These are phyloP conservation scores for Sarcophaga variegata DNA, from an alignment of 2,888 invertebrate species.

Conservation along the genomic window DNA sequence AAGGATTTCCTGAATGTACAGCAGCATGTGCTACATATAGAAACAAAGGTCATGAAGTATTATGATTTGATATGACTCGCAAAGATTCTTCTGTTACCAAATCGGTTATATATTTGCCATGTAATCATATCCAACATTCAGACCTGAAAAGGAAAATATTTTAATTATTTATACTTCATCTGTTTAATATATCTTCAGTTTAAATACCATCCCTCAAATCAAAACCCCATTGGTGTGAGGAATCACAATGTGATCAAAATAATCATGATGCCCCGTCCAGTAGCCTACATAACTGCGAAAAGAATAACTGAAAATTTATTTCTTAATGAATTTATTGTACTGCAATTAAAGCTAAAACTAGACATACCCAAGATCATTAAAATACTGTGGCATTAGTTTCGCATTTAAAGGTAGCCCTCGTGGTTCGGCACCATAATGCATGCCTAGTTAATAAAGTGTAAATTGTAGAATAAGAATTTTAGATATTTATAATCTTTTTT, in stretches of 20 bases:
- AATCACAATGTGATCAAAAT: slow-evolving; percentile 94
- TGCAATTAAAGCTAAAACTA: background rate
- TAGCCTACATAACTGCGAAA: slow-evolving; percentile 91
- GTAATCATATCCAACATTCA: slow-evolving; percentile 88
- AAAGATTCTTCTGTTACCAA: slow-evolving; percentile 90
- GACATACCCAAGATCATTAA: slow-evolving; percentile 86
- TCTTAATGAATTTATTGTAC: too few species aligned
- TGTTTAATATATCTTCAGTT: background rate
- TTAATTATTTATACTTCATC: background rate
- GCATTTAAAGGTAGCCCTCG: slow-evolving; percentile 91
- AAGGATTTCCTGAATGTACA: slow-evolving; percentile 93
- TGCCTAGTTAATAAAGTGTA: slow-evolving; percentile 82
- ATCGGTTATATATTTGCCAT: slow-evolving; percentile 93
- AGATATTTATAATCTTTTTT: background rate
- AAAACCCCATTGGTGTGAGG: slow-evolving; percentile 85
- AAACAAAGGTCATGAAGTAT: slow-evolving; percentile 88
- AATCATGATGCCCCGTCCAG: slow-evolving; percentile 95
- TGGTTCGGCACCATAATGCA: slow-evolving; percentile 91
- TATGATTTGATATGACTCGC: slow-evolving; percentile 87
- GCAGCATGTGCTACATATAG: slow-evolving; percentile 94
- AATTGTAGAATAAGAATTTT: background rate
- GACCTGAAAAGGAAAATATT: slow-evolving; percentile 80
- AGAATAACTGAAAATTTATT: slow-evolving; percentile 81
- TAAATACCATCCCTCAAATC: slow-evolving; percentile 85
- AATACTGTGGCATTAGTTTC: slow-evolving; percentile 91